Conservation (phyloP, 2,113 vertebrate genomes). For the Limnothrissa miodon region DNA sequence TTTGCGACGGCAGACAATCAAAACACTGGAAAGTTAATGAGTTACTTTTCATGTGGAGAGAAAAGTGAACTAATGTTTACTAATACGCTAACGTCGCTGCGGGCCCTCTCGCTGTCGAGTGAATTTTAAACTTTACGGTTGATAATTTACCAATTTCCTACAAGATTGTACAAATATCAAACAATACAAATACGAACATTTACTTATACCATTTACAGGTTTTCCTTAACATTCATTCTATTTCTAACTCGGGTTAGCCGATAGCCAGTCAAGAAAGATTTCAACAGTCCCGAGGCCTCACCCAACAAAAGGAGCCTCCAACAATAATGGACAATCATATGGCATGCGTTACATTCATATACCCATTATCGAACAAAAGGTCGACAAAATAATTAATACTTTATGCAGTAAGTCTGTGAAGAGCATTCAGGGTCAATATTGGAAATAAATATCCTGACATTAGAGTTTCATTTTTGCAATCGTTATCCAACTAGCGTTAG, state of each 20-base stretch:
- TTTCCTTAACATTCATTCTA: too few species aligned
- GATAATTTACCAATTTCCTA: too few species aligned
- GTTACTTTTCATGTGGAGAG: too few species aligned
- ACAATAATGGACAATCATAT: not conserved
- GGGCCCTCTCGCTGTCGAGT: too few species aligned
- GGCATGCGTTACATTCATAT: not conserved
- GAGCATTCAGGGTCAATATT: not conserved
- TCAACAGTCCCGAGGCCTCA: not conserved
- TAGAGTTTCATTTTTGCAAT: not conserved
- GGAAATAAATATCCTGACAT: not conserved
- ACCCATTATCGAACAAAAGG: not conserved
- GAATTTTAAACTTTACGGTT: too few species aligned
- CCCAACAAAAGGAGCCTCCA: not conserved
- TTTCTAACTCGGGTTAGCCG: not conserved
- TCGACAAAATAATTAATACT: not conserved
- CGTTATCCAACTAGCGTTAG: not conserved
- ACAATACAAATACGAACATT: too few species aligned
- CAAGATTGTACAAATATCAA: too few species aligned
- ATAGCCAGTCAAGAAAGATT: not conserved
- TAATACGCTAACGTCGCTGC: too few species aligned
- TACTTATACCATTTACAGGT: too few species aligned
- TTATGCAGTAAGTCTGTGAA: not conserved
- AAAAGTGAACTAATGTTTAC: too few species aligned
- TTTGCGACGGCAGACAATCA: too few species aligned
- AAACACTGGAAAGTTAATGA: too few species aligned